These are phyloP conservation scores for Pantelozetes paolii DNA, from an alignment of 2,888 invertebrate species.

Conservation along the genomic window DNA sequence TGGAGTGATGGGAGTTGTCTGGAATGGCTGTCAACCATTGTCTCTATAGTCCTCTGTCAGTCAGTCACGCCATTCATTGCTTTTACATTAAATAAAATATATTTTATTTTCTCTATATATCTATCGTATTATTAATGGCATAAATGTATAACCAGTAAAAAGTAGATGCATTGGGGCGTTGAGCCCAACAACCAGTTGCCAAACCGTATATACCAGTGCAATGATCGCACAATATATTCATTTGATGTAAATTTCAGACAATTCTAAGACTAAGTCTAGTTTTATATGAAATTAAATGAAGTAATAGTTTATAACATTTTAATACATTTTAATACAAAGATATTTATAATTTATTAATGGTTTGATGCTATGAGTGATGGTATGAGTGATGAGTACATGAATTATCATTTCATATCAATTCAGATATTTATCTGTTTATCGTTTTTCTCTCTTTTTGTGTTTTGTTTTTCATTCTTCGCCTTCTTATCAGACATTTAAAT, in stretches of 20 bases:
- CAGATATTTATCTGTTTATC: too few relatives aligned
- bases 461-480: too few relatives aligned
- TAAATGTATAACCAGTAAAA: slow-evolving; percentile 19
- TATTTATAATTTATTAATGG: background rate
- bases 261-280: background rate
- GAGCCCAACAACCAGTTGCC: slow-evolving; percentile 16
- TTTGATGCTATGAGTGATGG: too few relatives aligned
- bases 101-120: too few relatives aligned
- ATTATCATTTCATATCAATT: background rate
- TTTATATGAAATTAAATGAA: background rate
- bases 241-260: background rate
- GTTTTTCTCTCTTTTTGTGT: too few relatives aligned
- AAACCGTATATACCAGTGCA: background rate
- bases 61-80: slow-evolving; percentile 1
- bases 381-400: background rate
- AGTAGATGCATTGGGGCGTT: slow-evolving; percentile 9
- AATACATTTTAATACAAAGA: background rate
- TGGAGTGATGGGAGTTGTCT: background rate
- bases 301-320: too few relatives aligned
- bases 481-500: background rate
- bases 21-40: background rate
- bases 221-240: slow-evolving; percentile 14
- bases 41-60: background rate
- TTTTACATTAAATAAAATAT: background rate
- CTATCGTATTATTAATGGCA: slow-evolving; percentile 22